These are phyloP conservation scores for Sialia sialis DNA, from an alignment of 2,113 vertebrate species.

Conservation along the genomic window DNA sequence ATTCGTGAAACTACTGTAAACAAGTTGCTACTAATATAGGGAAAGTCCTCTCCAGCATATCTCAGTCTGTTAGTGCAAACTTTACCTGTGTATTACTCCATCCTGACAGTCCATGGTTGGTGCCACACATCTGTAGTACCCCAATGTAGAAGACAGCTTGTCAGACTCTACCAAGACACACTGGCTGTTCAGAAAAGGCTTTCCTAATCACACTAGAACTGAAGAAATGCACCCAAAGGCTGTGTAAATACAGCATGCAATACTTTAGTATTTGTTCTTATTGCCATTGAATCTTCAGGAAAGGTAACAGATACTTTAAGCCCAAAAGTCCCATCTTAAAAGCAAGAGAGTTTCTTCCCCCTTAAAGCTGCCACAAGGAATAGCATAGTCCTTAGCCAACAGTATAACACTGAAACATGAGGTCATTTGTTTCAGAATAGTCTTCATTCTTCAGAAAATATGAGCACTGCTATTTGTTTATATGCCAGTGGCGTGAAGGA, in stretches of 20 bases:
- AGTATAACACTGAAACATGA: neutral
- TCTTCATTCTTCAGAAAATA: neutral
- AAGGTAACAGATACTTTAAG: neutral
- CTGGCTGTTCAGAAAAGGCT: neutral
- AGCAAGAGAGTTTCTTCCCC: neutral
- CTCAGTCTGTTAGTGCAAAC: neutral
- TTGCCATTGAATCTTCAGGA: neutral
- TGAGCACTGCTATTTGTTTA: neutral
- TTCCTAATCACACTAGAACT: neutral
- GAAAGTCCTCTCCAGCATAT: neutral
- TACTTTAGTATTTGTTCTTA: neutral
- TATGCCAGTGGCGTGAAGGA: neutral
- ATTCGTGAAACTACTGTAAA: too few species aligned
- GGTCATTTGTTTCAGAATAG: neutral
- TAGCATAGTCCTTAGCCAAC: neutral
- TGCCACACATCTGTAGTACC: neutral
- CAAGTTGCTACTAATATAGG: neutral
- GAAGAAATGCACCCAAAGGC: neutral
- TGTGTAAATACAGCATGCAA: neutral
- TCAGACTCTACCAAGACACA: neutral
- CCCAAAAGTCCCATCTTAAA: neutral
- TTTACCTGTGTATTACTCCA: neutral
- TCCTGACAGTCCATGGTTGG: neutral
- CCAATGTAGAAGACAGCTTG: neutral
- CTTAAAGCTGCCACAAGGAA: neutral